Conservation (phyloP, 2,797 vertebrate genomes). For the Amblyopsis hoosieri region DNA sequence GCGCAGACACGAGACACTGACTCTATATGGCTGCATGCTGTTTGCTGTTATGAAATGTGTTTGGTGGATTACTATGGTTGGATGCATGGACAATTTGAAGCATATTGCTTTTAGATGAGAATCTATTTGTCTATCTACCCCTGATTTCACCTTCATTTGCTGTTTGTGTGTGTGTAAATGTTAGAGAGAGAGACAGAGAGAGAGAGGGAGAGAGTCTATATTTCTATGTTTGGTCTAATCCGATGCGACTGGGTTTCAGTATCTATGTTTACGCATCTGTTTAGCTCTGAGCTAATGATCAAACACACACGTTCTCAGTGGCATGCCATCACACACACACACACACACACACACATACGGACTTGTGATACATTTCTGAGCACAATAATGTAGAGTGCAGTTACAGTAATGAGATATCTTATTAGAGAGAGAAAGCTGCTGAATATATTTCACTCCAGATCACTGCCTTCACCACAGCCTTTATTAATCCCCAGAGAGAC, state of each 20-base stretch:
- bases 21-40: constrained; percentile 20
- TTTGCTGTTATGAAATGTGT: constrained; percentile 24
- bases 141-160: constrained; percentile 11
- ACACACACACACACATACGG: constrained; percentile 1
- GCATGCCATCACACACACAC: not conserved
- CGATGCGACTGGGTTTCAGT: constrained; percentile 58
- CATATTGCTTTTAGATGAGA: constrained; percentile 37
- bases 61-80: constrained; percentile 36
- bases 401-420: constrained; percentile 3
- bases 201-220: constrained; percentile 32
- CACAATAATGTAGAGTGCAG: constrained; percentile 9
- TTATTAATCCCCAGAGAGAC: not conserved
- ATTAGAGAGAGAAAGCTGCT: constrained; percentile 1
- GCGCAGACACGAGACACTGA: constrained; percentile 15
- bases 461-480: not conserved
- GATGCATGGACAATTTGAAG: constrained; percentile 11
- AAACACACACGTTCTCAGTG: constrained; percentile 53
- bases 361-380: not conserved
- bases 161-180: constrained; percentile 27
- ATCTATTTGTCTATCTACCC: constrained; percentile 34
- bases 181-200: constrained; percentile 11
- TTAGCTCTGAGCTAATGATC: constrained; percentile 68
- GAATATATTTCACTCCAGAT: not conserved
- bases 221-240: constrained; percentile 66
- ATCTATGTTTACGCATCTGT: constrained; percentile 77